phyloP scores from a whole-genome alignment of 2,888 invertebrate species.

The Leucophenga maculata region DNA sequence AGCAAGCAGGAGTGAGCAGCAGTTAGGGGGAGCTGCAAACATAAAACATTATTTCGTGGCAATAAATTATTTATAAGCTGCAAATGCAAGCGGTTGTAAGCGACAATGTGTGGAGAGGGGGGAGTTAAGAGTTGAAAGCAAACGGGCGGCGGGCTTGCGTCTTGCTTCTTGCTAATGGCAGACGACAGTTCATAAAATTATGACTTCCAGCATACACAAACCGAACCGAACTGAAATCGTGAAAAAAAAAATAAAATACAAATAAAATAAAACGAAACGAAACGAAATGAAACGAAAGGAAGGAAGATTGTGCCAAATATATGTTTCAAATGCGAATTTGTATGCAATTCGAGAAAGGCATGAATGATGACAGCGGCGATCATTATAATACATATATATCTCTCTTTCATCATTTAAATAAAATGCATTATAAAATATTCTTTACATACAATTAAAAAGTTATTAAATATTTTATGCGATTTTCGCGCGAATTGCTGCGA shows the following conservation, averaged over 20 bases:
- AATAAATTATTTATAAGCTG: slow-evolving; percentile 65
- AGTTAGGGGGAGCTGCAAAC: background rate
- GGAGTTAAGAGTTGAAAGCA: background rate
- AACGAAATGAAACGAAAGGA: too few relatives aligned
- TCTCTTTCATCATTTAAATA: background rate
- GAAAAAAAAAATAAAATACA: slow-evolving; percentile 55
- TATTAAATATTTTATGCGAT: slow-evolving; percentile 17
- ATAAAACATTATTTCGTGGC: slow-evolving; percentile 55
- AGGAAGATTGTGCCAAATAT: too few relatives aligned
- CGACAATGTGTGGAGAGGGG: background rate
- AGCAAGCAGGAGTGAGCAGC: slow-evolving; percentile 14
- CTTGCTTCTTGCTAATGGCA: slow-evolving; percentile 25
- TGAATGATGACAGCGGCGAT: background rate
- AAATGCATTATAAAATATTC: slow-evolving; percentile 14
- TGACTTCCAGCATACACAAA: slow-evolving; percentile 44
- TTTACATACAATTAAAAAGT: slow-evolving; percentile 8
- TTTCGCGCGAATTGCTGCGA: background rate
- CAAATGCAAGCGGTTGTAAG: slow-evolving; percentile 45
- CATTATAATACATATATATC: background rate
- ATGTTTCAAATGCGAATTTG: slow-evolving; percentile 55
- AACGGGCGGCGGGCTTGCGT: too few relatives aligned
- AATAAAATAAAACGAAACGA: slow-evolving; percentile 45
- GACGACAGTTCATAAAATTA: slow-evolving; percentile 39
- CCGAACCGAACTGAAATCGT: slow-evolving; percentile 54
- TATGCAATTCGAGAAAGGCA: slow-evolving; percentile 32